Conservation (phyloP, 2,888 invertebrate species). For the Trichogramma dendrolimi region DNA sequence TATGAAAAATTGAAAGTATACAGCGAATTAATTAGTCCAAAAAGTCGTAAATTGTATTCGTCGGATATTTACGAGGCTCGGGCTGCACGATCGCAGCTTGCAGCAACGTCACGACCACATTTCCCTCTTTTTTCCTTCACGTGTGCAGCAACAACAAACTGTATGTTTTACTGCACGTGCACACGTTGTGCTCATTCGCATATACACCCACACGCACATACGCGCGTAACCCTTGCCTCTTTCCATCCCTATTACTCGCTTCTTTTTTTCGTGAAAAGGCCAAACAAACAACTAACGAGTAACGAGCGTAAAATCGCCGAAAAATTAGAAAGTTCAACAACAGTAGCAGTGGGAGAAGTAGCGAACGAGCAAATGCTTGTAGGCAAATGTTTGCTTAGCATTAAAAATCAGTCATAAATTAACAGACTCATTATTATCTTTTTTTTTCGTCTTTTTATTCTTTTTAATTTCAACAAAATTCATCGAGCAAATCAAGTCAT, state of each 20-base stretch:
- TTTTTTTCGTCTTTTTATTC: conserved; percentile 5
- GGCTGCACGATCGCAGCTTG: too few relatives aligned
- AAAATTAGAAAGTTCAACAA: conserved; percentile 7
- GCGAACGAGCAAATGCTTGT: too few relatives aligned
- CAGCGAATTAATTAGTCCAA: conserved; percentile 10
- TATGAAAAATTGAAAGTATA: neutral
- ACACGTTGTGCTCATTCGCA: neutral
- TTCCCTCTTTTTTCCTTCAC: too few relatives aligned
- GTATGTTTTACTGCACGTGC: too few relatives aligned
- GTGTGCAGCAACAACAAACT: too few relatives aligned
- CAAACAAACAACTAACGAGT: neutral
- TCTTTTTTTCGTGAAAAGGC: too few relatives aligned
- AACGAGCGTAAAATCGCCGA: conserved; percentile 16
- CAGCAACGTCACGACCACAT: too few relatives aligned
- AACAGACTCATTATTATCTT: neutral
- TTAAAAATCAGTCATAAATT: conserved; percentile 10
- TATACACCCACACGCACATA: neutral
- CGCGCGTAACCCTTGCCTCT: neutral
- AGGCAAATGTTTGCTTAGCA: conserved; percentile 12
- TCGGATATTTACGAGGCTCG: conserved; percentile 1
- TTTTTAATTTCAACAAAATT: conserved; percentile 20
- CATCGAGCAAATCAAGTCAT: neutral
- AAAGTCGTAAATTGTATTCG: conserved; percentile 1
- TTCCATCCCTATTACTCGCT: neutral
- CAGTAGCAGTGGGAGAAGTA: neutral